Base-by-base conservation (phyloP, 2,888 invertebrate species). In the Stenodema calcarata region DNA sequence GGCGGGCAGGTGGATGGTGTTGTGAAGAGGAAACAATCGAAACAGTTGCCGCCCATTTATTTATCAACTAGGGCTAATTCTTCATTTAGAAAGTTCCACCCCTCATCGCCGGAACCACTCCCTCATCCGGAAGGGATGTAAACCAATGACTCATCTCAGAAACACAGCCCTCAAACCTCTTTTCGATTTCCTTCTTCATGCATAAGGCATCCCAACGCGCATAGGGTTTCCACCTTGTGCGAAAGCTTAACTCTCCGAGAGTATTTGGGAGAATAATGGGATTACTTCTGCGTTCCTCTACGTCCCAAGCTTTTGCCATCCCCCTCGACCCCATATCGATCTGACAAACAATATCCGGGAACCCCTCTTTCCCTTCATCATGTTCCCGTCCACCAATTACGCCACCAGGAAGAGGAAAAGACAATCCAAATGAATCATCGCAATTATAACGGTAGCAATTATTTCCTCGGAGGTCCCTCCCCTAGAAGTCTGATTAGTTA, bases 391-490 rank as follows among this genome's bases (percentile, higher is more conserved):
- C 28, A 69, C 82, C 69, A 82, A 82, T 82, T 82, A 82, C 82
- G 70, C 62, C 82, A 42, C 62, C 42, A 42, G 42, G 69, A n/a
- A 41, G 41, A 69, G 82, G 69, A 82, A 82, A 82, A 82, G 82
- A 82, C 82, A 82, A 82, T 82, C 82, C 82, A 82, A 82, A 82
- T 82, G 82, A 82, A 82, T 82, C 82, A 82, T 82, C 42, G 82
- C 82, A 82, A 82, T 82, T 82, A 82, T 82, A 82, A 82, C 69
- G 35, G 82, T 35, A 69, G 82, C 82, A 82, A 82, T 82, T 82
- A 82, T 82, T 82, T 82, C 35, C 47, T 30, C 2, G 35, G 3
- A 7, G 18, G 78, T 4, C 18, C 42, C 78, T 12, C 50, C 35
- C 47, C 35, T 80, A 27, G 54, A 80, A 47, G 50, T 80, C 54